Conservation (phyloP, 2,797 vertebrate genomes). For the Telmatherina bonti region DNA sequence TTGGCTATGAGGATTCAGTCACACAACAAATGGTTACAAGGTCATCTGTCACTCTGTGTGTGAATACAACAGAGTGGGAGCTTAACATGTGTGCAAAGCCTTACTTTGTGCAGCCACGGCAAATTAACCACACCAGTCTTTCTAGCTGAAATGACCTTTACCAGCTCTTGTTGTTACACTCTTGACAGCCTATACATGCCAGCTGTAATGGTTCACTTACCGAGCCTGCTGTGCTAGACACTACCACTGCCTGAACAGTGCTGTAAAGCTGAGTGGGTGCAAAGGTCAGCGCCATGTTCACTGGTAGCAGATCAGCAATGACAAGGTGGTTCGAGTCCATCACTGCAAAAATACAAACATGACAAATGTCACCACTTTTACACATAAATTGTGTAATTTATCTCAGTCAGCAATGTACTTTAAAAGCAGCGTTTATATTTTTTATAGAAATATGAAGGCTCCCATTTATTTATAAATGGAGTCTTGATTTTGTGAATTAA, state of each 20-base stretch:
- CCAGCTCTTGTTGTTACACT: slow-evolving; percentile 45
- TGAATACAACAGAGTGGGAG: slow-evolving; percentile 4
- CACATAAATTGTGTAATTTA: neutral
- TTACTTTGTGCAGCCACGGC: slow-evolving; percentile 3
- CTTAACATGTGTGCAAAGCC: slow-evolving; percentile 9
- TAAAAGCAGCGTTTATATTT: neutral
- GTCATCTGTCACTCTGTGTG: slow-evolving; percentile 28
- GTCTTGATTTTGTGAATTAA: neutral
- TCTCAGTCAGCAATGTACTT: neutral
- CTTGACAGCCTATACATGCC: slow-evolving; percentile 44
- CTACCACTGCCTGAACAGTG: slow-evolving; percentile 15
- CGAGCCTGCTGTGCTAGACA: slow-evolving; percentile 12
- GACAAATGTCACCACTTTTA: slow-evolving; percentile 2
- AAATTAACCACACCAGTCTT: slow-evolving; percentile 50
- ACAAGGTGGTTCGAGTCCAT: slow-evolving; percentile 10
- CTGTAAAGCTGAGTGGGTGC: slow-evolving; percentile 34
- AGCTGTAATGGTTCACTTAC: slow-evolving; percentile 46
- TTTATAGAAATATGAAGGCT: neutral
- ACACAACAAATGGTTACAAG: slow-evolving; percentile 30
- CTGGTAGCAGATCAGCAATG: slow-evolving; percentile 25
- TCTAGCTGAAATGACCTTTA: slow-evolving; percentile 61
- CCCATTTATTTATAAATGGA: too few relatives aligned
- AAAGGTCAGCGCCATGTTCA: slow-evolving; percentile 48
- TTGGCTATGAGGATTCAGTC: slow-evolving; percentile 5
- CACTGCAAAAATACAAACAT: slow-evolving; percentile 19